These are phyloP conservation scores for Austrofundulus limnaeus DNA, from an alignment of 2,113 vertebrate genomes.

Conservation along the genomic window DNA sequence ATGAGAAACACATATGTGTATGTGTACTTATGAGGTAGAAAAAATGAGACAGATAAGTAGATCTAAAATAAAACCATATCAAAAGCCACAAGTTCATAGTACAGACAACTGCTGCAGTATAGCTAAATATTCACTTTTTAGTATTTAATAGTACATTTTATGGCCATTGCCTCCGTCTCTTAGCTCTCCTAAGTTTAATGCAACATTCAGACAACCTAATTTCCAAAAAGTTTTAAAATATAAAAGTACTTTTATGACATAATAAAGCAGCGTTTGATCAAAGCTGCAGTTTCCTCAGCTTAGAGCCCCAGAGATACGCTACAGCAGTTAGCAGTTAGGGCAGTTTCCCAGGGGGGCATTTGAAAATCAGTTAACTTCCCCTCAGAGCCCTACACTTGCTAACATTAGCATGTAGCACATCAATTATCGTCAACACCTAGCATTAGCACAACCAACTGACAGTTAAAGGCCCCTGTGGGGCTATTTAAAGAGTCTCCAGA, in stretches of 20 bases:
- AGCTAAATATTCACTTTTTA: not conserved
- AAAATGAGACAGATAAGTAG: not conserved
- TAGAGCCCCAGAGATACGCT: constrained; percentile 40
- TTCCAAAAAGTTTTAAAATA: not conserved
- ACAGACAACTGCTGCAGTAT: not conserved
- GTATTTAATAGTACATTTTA: not conserved
- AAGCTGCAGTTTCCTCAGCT: constrained; percentile 19
- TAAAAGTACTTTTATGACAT: not conserved
- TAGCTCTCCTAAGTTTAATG: not conserved
- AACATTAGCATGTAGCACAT: constrained; percentile 65
- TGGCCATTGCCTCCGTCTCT: not conserved
- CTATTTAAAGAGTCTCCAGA: constrained; percentile 56
- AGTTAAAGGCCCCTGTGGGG: constrained; percentile 63
- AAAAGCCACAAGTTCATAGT: not conserved
- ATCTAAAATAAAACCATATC: not conserved
- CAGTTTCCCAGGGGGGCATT: constrained; percentile 53
- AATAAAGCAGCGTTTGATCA: not conserved
- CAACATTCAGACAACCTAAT: constrained; percentile 6
- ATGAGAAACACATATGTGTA: constrained; percentile 9
- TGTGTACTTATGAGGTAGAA: not conserved
- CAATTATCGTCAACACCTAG: constrained; percentile 68
- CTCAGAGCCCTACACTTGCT: constrained; percentile 54
- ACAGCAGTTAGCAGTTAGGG: constrained; percentile 49
- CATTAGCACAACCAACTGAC: constrained; percentile 50
- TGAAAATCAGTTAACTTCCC: constrained; percentile 70